Percentiles rank a stretch among this genome's conserved stretches.
phyloP scores from a whole-genome alignment of 2,888 invertebrate species.

The Portevinia maculata region DNA sequence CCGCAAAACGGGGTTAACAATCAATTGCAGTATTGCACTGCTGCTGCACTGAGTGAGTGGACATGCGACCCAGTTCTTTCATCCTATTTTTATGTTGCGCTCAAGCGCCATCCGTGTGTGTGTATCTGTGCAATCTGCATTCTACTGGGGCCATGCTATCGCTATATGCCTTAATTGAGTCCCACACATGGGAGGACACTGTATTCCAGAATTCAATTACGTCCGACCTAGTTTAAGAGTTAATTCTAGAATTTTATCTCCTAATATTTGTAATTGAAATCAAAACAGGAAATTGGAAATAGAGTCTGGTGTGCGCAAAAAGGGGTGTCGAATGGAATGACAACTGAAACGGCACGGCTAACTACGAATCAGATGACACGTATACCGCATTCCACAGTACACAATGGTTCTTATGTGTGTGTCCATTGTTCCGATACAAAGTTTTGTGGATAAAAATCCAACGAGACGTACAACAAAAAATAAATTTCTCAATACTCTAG shows the following conservation, averaged over 20 bases:
- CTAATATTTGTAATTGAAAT: slow-evolving; percentile 49
- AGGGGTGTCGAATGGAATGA: slow-evolving; percentile 22
- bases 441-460: slow-evolving; percentile 22
- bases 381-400: slow-evolving; percentile 14
- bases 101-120: neutral
- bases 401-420: slow-evolving; percentile 1
- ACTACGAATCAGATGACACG: slow-evolving; percentile 16
- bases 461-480: slow-evolving; percentile 18
- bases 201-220: slow-evolving; percentile 32
- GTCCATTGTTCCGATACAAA: neutral
- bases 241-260: slow-evolving; percentile 31
- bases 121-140: neutral
- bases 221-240: neutral
- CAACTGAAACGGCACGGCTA: slow-evolving; percentile 10
- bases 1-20: slow-evolving; percentile 3
- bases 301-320: slow-evolving; percentile 16
- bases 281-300: slow-evolving; percentile 57
- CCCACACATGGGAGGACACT: neutral
- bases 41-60: slow-evolving; percentile 37
- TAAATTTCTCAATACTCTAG: neutral
- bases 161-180: slow-evolving; percentile 40
- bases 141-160: slow-evolving; percentile 13
- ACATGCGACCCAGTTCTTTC: slow-evolving; percentile 28
- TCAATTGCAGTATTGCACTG: slow-evolving; percentile 23
- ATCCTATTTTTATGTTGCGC: slow-evolving; percentile 6